A percentile compares a stretch with the other conserved stretches of the same genome.
These are phyloP conservation scores for Eilema caniola DNA, from an alignment of 2,888 invertebrate genomes.

Conservation along the genomic window DNA sequence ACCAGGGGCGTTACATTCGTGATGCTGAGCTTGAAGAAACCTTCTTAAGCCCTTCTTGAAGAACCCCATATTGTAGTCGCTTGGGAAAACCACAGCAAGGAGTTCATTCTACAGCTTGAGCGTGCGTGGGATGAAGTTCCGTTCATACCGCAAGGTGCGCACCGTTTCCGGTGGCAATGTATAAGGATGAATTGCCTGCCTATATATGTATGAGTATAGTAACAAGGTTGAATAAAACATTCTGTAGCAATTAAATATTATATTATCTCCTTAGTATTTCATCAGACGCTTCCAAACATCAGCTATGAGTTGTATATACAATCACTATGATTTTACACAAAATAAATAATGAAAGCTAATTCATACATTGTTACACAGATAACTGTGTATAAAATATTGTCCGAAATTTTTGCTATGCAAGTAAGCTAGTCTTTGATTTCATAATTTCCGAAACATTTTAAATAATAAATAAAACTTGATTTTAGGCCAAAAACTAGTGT, in stretches of 20 bases:
- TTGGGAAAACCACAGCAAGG: too few relatives aligned
- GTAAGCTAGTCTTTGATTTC: not conserved
- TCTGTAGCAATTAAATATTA: constrained; percentile 3
- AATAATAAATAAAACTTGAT: not conserved
- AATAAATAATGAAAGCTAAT: not conserved
- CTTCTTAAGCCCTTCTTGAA: too few relatives aligned
- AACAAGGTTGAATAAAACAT: constrained; percentile 5
- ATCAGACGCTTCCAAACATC: not conserved
- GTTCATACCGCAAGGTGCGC: too few relatives aligned
- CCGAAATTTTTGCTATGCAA: not conserved
- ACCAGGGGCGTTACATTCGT: too few relatives aligned
- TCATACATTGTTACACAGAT: not conserved
- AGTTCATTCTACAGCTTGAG: too few relatives aligned
- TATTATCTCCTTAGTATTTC: constrained; percentile 11
- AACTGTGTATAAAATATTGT: not conserved
- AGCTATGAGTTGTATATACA: constrained; percentile 1
- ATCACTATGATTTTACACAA: constrained; percentile 4
- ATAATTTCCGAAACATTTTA: not conserved
- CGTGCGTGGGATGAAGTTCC: too few relatives aligned
- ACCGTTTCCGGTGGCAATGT: too few relatives aligned
- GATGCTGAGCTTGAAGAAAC: too few relatives aligned
- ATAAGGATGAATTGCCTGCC: too few relatives aligned
- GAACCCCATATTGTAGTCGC: too few relatives aligned
- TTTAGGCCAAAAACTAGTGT: not conserved
- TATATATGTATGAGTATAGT: too few relatives aligned